Base-by-base conservation (phyloP, 2,113 vertebrate genomes). In the Eublepharis macularius region DNA sequence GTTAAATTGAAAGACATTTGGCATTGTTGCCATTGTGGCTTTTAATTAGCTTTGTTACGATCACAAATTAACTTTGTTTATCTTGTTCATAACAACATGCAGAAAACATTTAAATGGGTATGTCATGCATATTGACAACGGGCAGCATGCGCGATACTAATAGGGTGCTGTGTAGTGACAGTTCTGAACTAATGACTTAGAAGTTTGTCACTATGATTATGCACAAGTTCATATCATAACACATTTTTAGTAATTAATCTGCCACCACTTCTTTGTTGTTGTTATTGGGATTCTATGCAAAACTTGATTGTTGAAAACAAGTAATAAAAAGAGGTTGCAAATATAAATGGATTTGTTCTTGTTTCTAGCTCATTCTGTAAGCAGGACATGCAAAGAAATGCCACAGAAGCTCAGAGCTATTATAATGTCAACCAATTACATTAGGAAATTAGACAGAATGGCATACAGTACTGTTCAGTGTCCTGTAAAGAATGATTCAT, bases 1-100 rank as follows among this genome's bases (percentile, higher is more conserved):
- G 41, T 29, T 19, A 76, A 36, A 54, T 1, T 0, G 4, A 26
- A 86, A 84, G 60, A 0, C 76, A 3, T n/a, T 79, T 72, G 32
- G 70, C 12, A 0, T 70, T 82, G 57, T 72, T 70, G 47, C 34
- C 66, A 51, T 47, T 80, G 43, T 54, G 77, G 3, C 21, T 91
- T 73, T 86, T 45, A 72, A 57, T 86, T 5, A 1, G 16, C 51
- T 74, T 83, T 82, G 81, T 86, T 66, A 66, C 60, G 68, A 80
- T 80, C 83, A 70, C 2, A 49, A 70, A 66, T 43, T 76, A 76
- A 26, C 4, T 81, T 81, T 60, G 12, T 0, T 65, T 85, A 78
- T 90, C 39, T 36, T 19, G 82, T 41, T 70, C 57, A 19, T 49
- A 39, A 34, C 9, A 80, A 8, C 24, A 69, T 19, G 41, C 39